A percentile compares a stretch with the other conserved stretches of the same genome.
Evolutionary conservation across 2,113 vertebrate genomes (phyloP).

Genomic region (Pyrgilauda ruficollis): DNA sequence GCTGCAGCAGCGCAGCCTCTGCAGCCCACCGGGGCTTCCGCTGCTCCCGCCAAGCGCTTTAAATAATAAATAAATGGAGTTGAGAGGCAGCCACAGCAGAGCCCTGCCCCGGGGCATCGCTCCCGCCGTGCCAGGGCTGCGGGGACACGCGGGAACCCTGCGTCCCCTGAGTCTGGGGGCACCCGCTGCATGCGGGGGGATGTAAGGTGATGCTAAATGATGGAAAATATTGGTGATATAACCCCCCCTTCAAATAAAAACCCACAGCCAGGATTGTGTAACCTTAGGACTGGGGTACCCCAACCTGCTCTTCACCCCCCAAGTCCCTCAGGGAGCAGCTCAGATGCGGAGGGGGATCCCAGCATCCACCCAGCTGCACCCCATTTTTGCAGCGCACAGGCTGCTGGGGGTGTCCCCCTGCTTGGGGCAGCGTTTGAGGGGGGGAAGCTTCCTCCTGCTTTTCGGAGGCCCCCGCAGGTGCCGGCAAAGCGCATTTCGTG

Average conservation of each 20-base stretch:
- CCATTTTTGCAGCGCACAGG: neutral
- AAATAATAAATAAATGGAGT: neutral
- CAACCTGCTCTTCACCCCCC: neutral
- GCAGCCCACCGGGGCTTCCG: neutral
- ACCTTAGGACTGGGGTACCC: neutral
- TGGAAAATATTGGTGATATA: neutral
- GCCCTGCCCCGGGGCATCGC: neutral
- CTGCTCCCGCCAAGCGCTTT: neutral
- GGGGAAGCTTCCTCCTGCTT: neutral
- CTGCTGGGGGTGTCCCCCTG: neutral
- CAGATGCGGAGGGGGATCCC: neutral
- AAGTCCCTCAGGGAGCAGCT: fast-evolving
- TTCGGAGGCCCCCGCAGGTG: neutral
- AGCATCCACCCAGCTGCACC: neutral
- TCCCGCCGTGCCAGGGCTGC: fast-evolving
- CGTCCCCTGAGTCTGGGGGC: neutral
- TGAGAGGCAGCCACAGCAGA: neutral
- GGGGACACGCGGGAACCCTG: neutral
- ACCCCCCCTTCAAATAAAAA: too few species aligned
- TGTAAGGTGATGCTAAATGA: neutral
- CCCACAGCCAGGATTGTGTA: neutral
- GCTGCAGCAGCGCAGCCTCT: neutral
- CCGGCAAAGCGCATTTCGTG: neutral
- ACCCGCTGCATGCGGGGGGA: neutral
- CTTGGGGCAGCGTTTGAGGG: fast-evolving